Conservation (phyloP, 2,888 invertebrate species). For the Bombylius major region DNA sequence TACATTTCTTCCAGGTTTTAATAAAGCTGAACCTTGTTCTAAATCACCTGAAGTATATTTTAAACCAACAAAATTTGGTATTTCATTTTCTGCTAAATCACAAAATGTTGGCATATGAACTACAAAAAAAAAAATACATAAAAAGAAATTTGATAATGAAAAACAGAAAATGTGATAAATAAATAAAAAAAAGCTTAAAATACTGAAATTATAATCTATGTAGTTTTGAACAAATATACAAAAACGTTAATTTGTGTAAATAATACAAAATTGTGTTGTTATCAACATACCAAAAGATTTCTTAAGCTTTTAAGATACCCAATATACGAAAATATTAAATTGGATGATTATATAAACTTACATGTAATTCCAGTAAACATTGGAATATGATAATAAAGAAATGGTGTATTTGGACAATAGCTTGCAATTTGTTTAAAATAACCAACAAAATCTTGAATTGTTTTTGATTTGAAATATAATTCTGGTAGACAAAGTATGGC, state of each 20-base stretch:
- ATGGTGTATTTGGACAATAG: slow-evolving; percentile 61
- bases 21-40: slow-evolving; percentile 50
- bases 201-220: too few relatives aligned
- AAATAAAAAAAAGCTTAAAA: too few relatives aligned
- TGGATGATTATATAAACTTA: slow-evolving; percentile 38
- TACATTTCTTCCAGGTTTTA: slow-evolving; percentile 41
- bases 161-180: too few relatives aligned
- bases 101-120: slow-evolving; percentile 63
- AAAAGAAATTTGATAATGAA: not conserved
- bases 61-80: slow-evolving; percentile 68
- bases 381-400: slow-evolving; percentile 77
- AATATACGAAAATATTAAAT: too few relatives aligned
- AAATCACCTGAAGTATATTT: slow-evolving; percentile 68
- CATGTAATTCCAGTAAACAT: slow-evolving; percentile 55
- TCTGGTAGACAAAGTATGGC: slow-evolving; percentile 64
- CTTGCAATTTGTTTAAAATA: slow-evolving; percentile 54
- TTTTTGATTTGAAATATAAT: slow-evolving; percentile 58
- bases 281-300: too few relatives aligned
- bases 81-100: slow-evolving; percentile 43
- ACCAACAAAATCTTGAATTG: slow-evolving; percentile 45
- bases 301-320: too few relatives aligned
- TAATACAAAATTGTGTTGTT: too few relatives aligned
- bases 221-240: too few relatives aligned
- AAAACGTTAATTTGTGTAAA: too few relatives aligned
- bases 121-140: slow-evolving; percentile 28